Evolutionary conservation across 2,888 invertebrate genomes (phyloP).

Genomic region (Cryptosula pallasiana): DNA sequence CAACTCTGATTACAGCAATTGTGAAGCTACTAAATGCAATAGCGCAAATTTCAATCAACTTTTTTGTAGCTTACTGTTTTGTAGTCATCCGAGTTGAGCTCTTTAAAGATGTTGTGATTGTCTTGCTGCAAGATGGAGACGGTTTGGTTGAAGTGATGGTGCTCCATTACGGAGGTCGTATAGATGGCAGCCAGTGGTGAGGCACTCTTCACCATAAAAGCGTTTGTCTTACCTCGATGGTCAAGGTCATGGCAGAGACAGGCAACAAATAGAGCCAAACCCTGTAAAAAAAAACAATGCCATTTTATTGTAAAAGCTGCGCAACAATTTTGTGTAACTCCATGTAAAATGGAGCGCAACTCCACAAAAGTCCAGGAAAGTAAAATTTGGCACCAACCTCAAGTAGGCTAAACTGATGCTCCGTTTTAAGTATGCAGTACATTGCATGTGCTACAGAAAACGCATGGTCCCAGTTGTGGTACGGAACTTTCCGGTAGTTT

Average conservation of each 20-base stretch:
- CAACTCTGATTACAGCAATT: too few species aligned
- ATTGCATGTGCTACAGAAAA: constrained; percentile 81
- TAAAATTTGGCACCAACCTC: constrained; percentile 57
- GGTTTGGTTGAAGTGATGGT: constrained; percentile 83
- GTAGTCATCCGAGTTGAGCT: constrained; percentile 67
- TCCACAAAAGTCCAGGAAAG: too few species aligned
- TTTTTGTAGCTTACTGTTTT: too few species aligned
- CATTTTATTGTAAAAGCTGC: too few species aligned
- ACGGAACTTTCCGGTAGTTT: constrained; percentile 76
- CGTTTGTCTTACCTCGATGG: constrained; percentile 79
- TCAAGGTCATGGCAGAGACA: constrained; percentile 80
- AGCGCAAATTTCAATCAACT: too few species aligned
- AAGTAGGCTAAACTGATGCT: constrained; percentile 59
- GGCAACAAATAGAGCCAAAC: constrained; percentile 71
- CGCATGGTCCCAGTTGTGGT: constrained; percentile 81
- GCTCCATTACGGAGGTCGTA: constrained; percentile 78
- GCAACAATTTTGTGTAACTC: too few species aligned
- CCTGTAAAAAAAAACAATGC: too few species aligned
- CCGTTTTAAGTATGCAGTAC: constrained; percentile 67
- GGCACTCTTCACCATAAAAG: constrained; percentile 76
- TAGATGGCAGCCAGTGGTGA: constrained; percentile 79
- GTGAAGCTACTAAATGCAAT: too few species aligned
- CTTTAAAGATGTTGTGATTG: constrained; percentile 77
- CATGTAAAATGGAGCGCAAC: too few species aligned
- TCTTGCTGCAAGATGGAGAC: constrained; percentile 77